Percentiles rank a stretch among this genome's conserved stretches.
Evolutionary conservation across 2,113 vertebrate genomes (phyloP).

Genomic region (Odontophorus gujanensis): DNA sequence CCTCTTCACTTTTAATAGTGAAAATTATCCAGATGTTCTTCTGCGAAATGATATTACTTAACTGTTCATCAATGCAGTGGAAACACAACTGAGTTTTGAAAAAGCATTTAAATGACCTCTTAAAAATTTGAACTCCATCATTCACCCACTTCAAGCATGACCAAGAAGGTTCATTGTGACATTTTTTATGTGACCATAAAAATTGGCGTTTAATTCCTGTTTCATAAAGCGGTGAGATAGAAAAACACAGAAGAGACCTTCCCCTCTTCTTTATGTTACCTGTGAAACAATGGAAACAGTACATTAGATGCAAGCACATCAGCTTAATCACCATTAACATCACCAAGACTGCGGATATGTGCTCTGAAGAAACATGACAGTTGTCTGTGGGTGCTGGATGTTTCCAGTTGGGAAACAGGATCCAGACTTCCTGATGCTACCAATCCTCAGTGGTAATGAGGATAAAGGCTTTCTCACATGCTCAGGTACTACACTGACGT

Average conservation of each 20-base stretch:
- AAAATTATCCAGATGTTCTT: not conserved
- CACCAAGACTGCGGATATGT: not conserved
- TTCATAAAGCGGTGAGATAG: conserved; percentile 10
- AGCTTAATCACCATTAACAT: not conserved
- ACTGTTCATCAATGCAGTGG: not conserved
- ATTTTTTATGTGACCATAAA: not conserved
- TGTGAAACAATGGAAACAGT: conserved; percentile 36
- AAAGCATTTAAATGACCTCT: not conserved
- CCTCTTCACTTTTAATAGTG: not conserved
- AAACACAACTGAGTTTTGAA: not conserved
- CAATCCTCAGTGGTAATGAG: not conserved
- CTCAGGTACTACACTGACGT: not conserved
- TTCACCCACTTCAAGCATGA: not conserved
- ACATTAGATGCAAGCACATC: not conserved
- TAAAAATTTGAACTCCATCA: not conserved
- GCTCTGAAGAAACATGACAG: not conserved
- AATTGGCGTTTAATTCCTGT: rapidly evolving
- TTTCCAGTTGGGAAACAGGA: not conserved
- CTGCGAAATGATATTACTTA: not conserved
- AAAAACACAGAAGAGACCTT: not conserved
- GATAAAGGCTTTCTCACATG: not conserved
- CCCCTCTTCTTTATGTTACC: conserved; percentile 5
- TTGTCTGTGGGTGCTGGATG: not conserved
- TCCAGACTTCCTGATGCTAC: not conserved
- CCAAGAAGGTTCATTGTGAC: not conserved